A percentile compares a stretch with the other conserved stretches of the same genome.
Conservation (phyloP, 2,113 vertebrate species). For the Heterotis niloticus region DNA sequence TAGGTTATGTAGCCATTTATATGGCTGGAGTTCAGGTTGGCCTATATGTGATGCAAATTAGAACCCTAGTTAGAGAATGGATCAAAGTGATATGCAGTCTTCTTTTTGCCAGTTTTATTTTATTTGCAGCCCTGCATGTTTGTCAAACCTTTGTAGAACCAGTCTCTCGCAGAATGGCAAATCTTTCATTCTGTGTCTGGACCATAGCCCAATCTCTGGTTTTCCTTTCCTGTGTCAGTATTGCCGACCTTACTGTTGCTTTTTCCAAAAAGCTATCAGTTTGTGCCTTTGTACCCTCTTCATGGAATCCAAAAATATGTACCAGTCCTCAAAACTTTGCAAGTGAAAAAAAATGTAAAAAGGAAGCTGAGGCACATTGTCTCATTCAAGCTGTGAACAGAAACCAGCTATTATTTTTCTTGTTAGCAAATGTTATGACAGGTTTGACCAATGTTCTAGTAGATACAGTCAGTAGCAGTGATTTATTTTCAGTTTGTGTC, state of each 20-base stretch:
- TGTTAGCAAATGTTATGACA: slow-evolving; percentile 85
- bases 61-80: slow-evolving; percentile 69
- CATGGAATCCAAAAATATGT: slow-evolving; percentile 61
- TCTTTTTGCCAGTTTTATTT: slow-evolving; percentile 46
- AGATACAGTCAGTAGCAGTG: slow-evolving; percentile 74
- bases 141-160: slow-evolving; percentile 66
- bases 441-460: slow-evolving; percentile 77
- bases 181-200: slow-evolving; percentile 84
- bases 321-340: slow-evolving; percentile 3
- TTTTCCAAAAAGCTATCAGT: slow-evolving; percentile 71
- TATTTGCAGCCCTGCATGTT: slow-evolving; percentile 57
- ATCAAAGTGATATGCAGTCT: slow-evolving; percentile 50
- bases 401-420: slow-evolving; percentile 87
- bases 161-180: slow-evolving; percentile 84
- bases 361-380: slow-evolving; percentile 53
- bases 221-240: slow-evolving; percentile 65
- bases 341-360: slow-evolving; percentile 21
- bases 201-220: slow-evolving; percentile 72
- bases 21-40: slow-evolving; percentile 87
- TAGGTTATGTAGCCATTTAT: slow-evolving; percentile 83
- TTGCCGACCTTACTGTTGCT: slow-evolving; percentile 68
- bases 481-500: slow-evolving; percentile 61
- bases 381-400: slow-evolving; percentile 82
- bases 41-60: slow-evolving; percentile 65
- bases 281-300: slow-evolving; percentile 66